Evolutionary conservation across 2,113 vertebrate genomes (phyloP), one percentile per base, ranked within the genome.

Genomic region (Drymodes brunneopygia): DNA sequence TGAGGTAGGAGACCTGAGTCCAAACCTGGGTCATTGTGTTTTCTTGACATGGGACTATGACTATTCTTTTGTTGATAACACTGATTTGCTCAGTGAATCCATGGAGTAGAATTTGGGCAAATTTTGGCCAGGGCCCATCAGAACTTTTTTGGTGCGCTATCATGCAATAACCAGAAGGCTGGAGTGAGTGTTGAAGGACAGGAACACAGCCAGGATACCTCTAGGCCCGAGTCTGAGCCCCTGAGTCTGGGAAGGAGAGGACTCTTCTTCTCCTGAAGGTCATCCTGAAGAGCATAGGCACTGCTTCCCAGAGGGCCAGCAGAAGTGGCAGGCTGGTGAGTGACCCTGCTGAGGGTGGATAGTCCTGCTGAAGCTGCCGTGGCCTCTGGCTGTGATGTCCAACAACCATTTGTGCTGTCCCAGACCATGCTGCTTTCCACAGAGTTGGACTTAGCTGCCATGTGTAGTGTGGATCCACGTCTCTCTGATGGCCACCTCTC

Each of bases 21-120:
- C 35, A 56, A 47, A 36, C 15, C 54, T 28, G 11, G 21, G 54
- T 83, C 45, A 48, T 36, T 0, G 0, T 62, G 33, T 61, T 77
- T 73, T 62, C 51, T 78, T 57, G 50, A 33, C 1, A 2, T 29
- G 42, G 14, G 40, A n/a, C n/a, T n/a, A n/a, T n/a, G n/a, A n/a
- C 31, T 18, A 7, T 56, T 79, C 23, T 60, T 92, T 67, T 79
- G 53, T 23, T 53, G 77, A 13, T 79, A 71, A 24, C 2, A 10
- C 15, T 1, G 8, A 40, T 91, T 66, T 51, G 31, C 21, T 35
- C 48, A 25, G 21, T 67, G 53, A 67, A 92, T 65, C 9, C 51
- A 51, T 7, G 61, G 11, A 19, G 21, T 28, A 18, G 13, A 28
- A 47, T 65, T 50, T 35, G 33, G 42, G 29, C 29, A 87, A 47